Percentiles rank a stretch among this genome's conserved stretches.
These are phyloP conservation scores for Radopholus similis DNA, from an alignment of 1,140 invertebrate genomes.

Conservation along the genomic window DNA sequence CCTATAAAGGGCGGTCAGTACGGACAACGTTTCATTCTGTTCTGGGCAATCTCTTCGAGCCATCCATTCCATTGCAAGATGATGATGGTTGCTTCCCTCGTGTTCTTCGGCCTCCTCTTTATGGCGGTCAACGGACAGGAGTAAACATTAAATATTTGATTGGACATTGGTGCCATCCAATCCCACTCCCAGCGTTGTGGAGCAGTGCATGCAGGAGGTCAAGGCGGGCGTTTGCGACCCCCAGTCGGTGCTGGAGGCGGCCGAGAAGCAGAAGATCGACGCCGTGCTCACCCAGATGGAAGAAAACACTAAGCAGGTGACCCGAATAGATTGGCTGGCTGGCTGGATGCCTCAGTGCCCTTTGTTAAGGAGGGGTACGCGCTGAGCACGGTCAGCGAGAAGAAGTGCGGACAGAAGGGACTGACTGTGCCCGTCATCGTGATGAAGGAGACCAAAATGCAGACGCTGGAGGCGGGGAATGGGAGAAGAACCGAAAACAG, in stretches of 20 bases:
- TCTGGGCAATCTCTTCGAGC: too few species aligned
- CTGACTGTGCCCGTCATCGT: not conserved
- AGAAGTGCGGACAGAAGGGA: not conserved
- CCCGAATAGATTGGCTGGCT: not conserved
- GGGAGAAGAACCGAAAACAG: not conserved
- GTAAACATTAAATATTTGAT: too few species aligned
- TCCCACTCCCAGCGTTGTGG: too few species aligned
- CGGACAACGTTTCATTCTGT: too few species aligned
- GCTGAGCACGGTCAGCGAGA: not conserved
- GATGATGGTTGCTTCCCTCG: too few species aligned
- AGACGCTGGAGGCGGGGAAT: not conserved
- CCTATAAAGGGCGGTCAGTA: too few species aligned
- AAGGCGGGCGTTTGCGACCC: not conserved
- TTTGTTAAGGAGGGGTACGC: not conserved
- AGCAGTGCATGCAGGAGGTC: not conserved
- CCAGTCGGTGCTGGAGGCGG: not conserved
- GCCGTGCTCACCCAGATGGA: not conserved
- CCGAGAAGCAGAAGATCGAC: not conserved
- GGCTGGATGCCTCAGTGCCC: not conserved
- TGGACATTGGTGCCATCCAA: too few species aligned
- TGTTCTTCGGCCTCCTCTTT: too few species aligned
- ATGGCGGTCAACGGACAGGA: too few species aligned
- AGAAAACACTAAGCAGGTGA: not conserved
- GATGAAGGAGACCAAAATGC: not conserved
- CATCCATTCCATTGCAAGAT: too few species aligned